Base-by-base conservation (phyloP, 2,797 vertebrate species). In the Microchirus variegatus region DNA sequence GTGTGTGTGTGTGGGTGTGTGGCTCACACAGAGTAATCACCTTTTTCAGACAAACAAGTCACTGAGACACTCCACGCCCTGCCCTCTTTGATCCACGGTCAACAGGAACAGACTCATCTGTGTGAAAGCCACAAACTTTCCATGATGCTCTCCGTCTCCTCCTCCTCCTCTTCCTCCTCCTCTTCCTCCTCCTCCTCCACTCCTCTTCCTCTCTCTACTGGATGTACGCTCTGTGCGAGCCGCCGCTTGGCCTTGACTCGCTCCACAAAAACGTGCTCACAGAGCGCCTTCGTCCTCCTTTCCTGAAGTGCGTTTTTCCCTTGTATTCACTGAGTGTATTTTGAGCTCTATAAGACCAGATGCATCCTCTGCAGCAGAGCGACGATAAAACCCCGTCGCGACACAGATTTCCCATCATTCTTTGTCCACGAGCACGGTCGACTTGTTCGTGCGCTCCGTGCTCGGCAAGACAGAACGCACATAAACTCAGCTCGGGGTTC, bases 101-200 rank as follows among this genome's bases (percentile, higher is more conserved):
- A 85, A 70, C 77, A 83, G 80, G 82, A 87, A 85, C 77, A 77
- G 46, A 68, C 73, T 87, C 70, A 74, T 82, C 71, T 76, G 63
- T 76, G 63, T 55, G 59, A 63, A 88, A 88, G 75, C 81, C 85
- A 74, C 85, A 86, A 85, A 89, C 67, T 89, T 89, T 90, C 87
- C 87, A 86, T 89, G 80, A 87, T 82, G 66, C 68, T 62, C 37
- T 9, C 61, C 41, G 48, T 38, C 59, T 26, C 31, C 59, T 56
- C 56, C 54, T 22, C 26, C 53, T 19, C 43, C 53, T 44, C 53
- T 53, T 26, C 53, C 50, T 9, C 61, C 41, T 45, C 35, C 59
- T 26, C 31, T 56, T 56, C 56, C 54, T 22, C 26, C 53, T 19
- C 43, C 53, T 44, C 53, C 55, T 26, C 53, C 50, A 54, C 55